Percentiles rank a stretch among this genome's conserved stretches.
phyloP scores from a whole-genome alignment of 2,888 invertebrate species.

The Myopa testacea region DNA sequence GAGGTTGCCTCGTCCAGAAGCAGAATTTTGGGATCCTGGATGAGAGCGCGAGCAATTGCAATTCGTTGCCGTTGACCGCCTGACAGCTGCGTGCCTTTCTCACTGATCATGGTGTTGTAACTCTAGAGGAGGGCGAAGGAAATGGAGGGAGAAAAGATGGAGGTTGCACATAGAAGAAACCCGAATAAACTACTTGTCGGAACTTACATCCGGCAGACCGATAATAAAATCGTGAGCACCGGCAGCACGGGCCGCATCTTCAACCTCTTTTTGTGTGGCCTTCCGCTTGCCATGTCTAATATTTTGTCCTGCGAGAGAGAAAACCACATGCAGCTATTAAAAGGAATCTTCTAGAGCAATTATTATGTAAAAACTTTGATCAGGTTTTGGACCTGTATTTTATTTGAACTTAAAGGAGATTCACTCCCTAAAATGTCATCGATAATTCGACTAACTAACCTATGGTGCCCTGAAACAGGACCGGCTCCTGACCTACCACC shows the following conservation, averaged over 20 bases:
- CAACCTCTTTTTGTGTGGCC: constrained; percentile 77
- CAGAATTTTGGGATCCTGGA: constrained; percentile 79
- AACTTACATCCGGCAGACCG: constrained; percentile 76
- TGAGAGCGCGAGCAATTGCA: constrained; percentile 84
- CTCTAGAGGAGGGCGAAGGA: constrained; percentile 68
- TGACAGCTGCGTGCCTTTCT: constrained; percentile 81
- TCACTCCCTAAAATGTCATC: no score
- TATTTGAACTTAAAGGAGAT: no score
- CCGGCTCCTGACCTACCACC: constrained; percentile 88
- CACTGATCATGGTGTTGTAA: constrained; percentile 83
- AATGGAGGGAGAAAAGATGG: neutral
- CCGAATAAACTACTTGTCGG: no score
- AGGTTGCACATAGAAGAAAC: no score
- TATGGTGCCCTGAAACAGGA: constrained; percentile 84
- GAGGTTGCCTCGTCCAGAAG: constrained; percentile 86
- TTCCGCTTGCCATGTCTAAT: constrained; percentile 79
- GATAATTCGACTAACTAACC: constrained; percentile 44
- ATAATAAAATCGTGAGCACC: constrained; percentile 82
- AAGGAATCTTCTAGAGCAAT: no score
- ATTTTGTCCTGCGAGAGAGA: constrained; percentile 67
- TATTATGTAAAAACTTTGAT: no score
- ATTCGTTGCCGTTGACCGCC: constrained; percentile 84
- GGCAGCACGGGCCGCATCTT: constrained; percentile 77
- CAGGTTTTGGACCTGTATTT: no score
- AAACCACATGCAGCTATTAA: neutral